Evolutionary conservation across 2,797 vertebrate genomes (phyloP), one percentile per base, ranked within the genome.

Genomic region (Sebastes minor): DNA sequence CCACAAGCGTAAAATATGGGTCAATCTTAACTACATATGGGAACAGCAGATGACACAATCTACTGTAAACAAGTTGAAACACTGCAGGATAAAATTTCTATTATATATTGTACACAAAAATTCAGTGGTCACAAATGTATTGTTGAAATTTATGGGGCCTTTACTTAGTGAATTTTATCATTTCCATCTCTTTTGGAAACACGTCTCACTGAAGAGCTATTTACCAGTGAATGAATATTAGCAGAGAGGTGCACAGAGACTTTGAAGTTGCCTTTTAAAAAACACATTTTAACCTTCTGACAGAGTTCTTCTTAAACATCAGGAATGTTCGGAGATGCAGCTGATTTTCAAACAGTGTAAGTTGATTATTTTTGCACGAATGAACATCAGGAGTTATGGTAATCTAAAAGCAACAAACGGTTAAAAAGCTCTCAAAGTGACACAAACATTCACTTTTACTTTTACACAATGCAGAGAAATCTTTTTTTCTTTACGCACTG

Each of bases 121-220:
- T 80, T 83, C 66, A 71, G 78, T 86, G 88, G 74, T 85, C 69
- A 68, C 53, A 76, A 80, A 82, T 28, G 13, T 38, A 25, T n/a
- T 2, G 56, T 78, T 83, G 73, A 57, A 65, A 63, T 74, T 57
- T 23, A 71, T 2, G 35, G 80, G 74, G 25, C 23, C 52, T 6
- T 57, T 38, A 30, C 20, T 53, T 64, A 33, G 23, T 79, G 75
- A 89, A 71, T 76, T 75, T 33, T 1, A 90, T 92, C 77, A 88
- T 86, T 93, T 88, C 84, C 90, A 56, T 75, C 49, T 49, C n/a
- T 77, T 60, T 16, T 77, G 82, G 86, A 91, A 91, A 91, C 74
- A 86, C 73, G 86, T 90, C 89, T 86, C 76, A 60, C 70, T 79
- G 66, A 84, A 76, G 12, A 71, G 28, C 71, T 72, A 84, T 84